phyloP scores from a whole-genome alignment of 2,888 invertebrate species.

The Lottia gigantea region DNA sequence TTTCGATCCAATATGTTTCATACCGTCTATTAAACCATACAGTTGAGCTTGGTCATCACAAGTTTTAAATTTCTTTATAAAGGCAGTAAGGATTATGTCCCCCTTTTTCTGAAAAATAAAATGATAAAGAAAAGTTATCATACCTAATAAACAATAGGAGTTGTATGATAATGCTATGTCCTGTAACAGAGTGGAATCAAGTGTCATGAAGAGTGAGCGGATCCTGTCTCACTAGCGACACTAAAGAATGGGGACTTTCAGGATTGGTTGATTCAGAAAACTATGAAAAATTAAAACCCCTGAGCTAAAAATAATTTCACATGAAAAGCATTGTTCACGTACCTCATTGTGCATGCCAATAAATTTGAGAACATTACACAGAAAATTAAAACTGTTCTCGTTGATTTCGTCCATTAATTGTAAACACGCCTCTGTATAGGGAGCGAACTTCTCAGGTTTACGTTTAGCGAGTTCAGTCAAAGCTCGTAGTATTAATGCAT shows the following conservation, averaged over 20 bases:
- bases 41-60: constrained; percentile 26
- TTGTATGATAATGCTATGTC: no score
- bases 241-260: no score
- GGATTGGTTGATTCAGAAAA: no score
- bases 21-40: constrained; percentile 26
- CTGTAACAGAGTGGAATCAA: no score
- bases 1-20: constrained; percentile 37
- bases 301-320: no score
- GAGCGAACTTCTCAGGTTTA: constrained; percentile 20
- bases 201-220: no score
- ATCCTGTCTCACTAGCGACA: no score
- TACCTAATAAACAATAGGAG: no score
- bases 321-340: no score
- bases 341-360: neutral
- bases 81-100: constrained; percentile 27
- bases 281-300: no score
- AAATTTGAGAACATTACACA: neutral
- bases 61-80: constrained; percentile 25
- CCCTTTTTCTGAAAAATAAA: constrained; percentile 30
- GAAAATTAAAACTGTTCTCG: neutral
- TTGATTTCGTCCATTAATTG: neutral
- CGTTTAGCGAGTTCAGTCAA: constrained; percentile 27
- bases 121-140: no score
- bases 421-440: constrained; percentile 2
- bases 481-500: neutral